Evolutionary conservation across 30 jellyfish, hydroid and myxozoan genomes (phyloP).

Genomic region (Haliclystus octoradiatus): DNA sequence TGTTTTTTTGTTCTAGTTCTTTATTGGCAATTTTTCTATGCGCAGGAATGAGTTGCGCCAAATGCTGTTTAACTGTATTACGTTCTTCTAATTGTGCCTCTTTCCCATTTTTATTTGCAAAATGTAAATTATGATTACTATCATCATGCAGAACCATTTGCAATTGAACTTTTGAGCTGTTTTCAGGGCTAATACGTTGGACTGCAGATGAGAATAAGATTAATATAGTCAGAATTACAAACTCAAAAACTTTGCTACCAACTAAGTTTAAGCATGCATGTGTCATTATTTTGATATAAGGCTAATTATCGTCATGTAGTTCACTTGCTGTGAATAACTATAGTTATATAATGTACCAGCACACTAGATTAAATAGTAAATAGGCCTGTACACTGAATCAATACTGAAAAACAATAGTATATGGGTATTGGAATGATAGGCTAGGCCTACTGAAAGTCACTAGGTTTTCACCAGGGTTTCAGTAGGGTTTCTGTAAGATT

Average conservation of each 20-base stretch:
- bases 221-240: neutral
- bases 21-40: conserved; percentile 77
- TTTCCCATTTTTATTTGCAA: conserved; percentile 72
- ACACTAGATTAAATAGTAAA: too few species aligned
- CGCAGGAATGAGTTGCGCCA: conserved; percentile 95
- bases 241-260: neutral
- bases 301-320: too few species aligned
- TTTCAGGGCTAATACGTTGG: conserved; percentile 95
- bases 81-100: conserved; percentile 70
- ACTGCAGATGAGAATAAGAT: conserved; percentile 21
- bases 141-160: conserved; percentile 82
- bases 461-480: too few species aligned
- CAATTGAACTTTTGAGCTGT: conserved; percentile 94
- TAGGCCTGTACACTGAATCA: too few species aligned
- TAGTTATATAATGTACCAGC: too few species aligned
- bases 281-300: too few species aligned
- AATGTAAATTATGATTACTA: conserved; percentile 69
- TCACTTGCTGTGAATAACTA: too few species aligned
- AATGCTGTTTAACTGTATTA: conserved; percentile 62
- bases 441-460: too few species aligned
- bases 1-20: conserved; percentile 86
- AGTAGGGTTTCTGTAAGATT: too few species aligned
- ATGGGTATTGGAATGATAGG: too few species aligned
- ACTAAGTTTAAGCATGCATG: too few species aligned
- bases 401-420: too few species aligned